Percentiles rank a stretch among this genome's conserved stretches.
Evolutionary conservation across 1,140 invertebrate species (phyloP).

Genomic region (Mercenaria mercenaria): DNA sequence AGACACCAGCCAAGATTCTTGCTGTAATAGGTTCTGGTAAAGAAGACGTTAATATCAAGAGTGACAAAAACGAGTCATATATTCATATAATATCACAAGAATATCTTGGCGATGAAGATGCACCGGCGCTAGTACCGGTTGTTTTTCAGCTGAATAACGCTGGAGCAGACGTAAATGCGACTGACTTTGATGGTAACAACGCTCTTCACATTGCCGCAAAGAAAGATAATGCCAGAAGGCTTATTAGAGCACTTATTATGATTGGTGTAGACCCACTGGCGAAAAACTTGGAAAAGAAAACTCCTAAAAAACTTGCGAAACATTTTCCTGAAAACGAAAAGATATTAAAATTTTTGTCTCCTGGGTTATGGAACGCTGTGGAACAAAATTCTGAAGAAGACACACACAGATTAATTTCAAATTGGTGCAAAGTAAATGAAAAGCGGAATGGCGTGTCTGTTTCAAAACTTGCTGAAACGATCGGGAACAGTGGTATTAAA

Average conservation of each 20-base stretch:
- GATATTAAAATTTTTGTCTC: conserved; percentile 3
- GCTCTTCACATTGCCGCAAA: conserved; percentile 44
- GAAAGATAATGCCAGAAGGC: neutral
- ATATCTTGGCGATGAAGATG: conserved; percentile 27
- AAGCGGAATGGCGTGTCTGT: neutral
- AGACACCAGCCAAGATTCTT: conserved; percentile 40
- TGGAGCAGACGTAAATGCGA: conserved; percentile 26
- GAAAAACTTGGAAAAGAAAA: neutral
- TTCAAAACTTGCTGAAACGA: neutral
- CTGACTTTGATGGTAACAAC: conserved; percentile 27
- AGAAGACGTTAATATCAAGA: conserved; percentile 8
- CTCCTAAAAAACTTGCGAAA: conserved; percentile 31
- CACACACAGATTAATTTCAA: neutral
- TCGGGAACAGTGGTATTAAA: neutral
- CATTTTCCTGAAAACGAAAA: conserved; percentile 10
- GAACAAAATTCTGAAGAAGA: neutral
- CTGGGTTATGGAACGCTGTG: conserved; percentile 27
- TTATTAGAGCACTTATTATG: conserved; percentile 26
- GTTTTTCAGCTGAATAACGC: conserved; percentile 51
- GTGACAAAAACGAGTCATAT: conserved; percentile 27
- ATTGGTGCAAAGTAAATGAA: conserved; percentile 31
- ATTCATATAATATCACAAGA: conserved; percentile 30
- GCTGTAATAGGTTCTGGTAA: neutral
- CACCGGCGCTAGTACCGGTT: conserved; percentile 12
- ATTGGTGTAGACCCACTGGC: conserved; percentile 9